These are phyloP conservation scores for Silurus glanis DNA, from an alignment of 2,113 vertebrate genomes.

Conservation along the genomic window DNA sequence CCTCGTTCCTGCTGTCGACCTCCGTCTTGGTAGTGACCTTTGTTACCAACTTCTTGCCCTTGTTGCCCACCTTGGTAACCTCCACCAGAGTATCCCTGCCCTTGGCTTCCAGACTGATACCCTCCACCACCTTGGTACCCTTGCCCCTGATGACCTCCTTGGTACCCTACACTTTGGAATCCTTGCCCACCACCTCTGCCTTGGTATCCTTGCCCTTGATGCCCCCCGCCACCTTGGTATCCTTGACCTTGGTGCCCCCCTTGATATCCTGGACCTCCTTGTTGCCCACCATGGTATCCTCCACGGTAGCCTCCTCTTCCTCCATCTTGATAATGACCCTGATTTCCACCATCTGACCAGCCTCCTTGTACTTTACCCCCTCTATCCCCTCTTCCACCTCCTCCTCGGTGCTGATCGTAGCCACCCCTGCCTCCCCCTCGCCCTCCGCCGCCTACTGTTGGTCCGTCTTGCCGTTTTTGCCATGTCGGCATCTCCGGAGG, in stretches of 20 bases:
- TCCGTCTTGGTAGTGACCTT: slow-evolving; percentile 51
- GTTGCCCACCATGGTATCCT: slow-evolving; percentile 56
- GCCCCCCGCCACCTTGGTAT: slow-evolving; percentile 43
- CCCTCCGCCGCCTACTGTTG: slow-evolving; percentile 76
- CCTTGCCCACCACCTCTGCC: not conserved
- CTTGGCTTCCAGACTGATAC: slow-evolving; percentile 76
- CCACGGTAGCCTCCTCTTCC: slow-evolving; percentile 68
- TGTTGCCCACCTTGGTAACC: slow-evolving; percentile 77
- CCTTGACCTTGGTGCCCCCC: slow-evolving; percentile 47
- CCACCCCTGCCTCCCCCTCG: slow-evolving; percentile 83
- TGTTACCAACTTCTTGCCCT: slow-evolving; percentile 76
- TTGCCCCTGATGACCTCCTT: slow-evolving; percentile 42
- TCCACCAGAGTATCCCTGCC: slow-evolving; percentile 64
- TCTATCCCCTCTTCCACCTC: slow-evolving; percentile 76
- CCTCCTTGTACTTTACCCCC: slow-evolving; percentile 84
- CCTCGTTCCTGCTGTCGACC: slow-evolving; percentile 69
- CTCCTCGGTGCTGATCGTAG: slow-evolving; percentile 70
- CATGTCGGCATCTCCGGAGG: slow-evolving; percentile 98
- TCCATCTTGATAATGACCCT: slow-evolving; percentile 72
- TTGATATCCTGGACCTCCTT: slow-evolving; percentile 40
- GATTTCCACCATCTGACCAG: slow-evolving; percentile 77
- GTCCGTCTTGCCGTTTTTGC: slow-evolving; percentile 94
- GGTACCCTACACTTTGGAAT: slow-evolving; percentile 36
- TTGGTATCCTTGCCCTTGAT: slow-evolving; percentile 38
- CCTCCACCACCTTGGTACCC: slow-evolving; percentile 64